Base-by-base conservation (phyloP, 2,888 invertebrate species). In the Cepaea hortensis region DNA sequence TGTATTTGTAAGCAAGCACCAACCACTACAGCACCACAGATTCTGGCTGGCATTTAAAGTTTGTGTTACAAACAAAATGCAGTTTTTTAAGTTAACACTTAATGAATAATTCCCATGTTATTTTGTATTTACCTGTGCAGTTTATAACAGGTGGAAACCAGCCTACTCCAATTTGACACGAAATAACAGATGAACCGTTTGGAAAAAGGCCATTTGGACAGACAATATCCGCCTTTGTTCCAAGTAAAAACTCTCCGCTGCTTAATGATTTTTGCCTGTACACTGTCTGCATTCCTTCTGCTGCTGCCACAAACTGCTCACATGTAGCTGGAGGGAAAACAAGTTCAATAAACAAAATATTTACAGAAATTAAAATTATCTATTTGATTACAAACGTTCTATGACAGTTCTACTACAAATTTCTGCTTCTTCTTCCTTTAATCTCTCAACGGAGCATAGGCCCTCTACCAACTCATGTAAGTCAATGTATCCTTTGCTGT, bases 131-230 rank as follows among this genome's bases (percentile, higher is more conserved):
- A 91, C 92, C 90, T 82, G 50, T 83, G 88, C 92, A 92, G 9
- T 72, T 68, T 46, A 88, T 88, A 20, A 90, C 89, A 20, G 73
- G 83, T 9, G 88, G 79, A 55, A 90, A 90, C 92, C 93, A 93
- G 1, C 88, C 87, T 13, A 91, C 91, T 82, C 90, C 86, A 20
- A 75, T 79, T 68, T 84, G 87, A 87, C 93, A 93, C 20, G 87
- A 80, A 3, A 91, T 84, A 0, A 61, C 82, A n/a, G 81, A 68
- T 11, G 90, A 82, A 6, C 90, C 91, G 84, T 91, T 88, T 7
- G 90, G 89, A 0, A 89, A n/a, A 13, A 81, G 83, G 9, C 91
- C 91, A 3, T 61, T 77, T n/a, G 90, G 90, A 90, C 93, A 93
- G 55, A 82, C 81, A 80, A 92, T 88, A 80, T 84, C 85, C 15